Conservation (phyloP, 2,797 vertebrate species). For the Girardinus metallicus region DNA sequence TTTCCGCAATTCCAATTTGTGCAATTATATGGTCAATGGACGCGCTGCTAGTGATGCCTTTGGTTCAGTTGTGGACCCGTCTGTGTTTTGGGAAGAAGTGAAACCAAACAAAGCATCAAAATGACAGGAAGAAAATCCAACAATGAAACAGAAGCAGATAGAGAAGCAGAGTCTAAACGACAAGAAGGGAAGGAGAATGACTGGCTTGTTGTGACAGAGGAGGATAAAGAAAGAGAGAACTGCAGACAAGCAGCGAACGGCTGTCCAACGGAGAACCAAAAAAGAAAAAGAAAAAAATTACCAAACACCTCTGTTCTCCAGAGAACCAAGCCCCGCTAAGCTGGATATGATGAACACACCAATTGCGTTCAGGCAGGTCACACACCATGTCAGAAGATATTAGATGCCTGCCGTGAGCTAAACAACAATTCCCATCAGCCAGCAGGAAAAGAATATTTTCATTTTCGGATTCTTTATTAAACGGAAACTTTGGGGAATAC, state of each 20-base stretch:
- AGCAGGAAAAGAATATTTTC: slow-evolving; percentile 99
- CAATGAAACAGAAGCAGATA: slow-evolving; percentile 36
- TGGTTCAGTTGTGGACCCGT: slow-evolving; percentile 52
- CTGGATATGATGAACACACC: slow-evolving; percentile 99
- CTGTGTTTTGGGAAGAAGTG: slow-evolving; percentile 36
- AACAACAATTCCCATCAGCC: slow-evolving; percentile 99
- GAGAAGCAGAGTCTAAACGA: slow-evolving; percentile 45
- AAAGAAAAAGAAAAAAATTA: slow-evolving; percentile 54
- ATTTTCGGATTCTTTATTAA: slow-evolving; percentile 98
- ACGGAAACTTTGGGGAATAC: slow-evolving; percentile 98
- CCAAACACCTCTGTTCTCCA: slow-evolving; percentile 80
- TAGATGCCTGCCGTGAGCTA: slow-evolving; percentile 94
- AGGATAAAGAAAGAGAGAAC: slow-evolving; percentile 14
- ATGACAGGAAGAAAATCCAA: slow-evolving; percentile 34
- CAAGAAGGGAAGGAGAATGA: slow-evolving; percentile 22
- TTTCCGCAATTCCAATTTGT: no score
- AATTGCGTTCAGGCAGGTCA: slow-evolving; percentile 98
- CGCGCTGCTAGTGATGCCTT: not conserved
- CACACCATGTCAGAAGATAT: slow-evolving; percentile 97
- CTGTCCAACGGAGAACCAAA: slow-evolving; percentile 42
- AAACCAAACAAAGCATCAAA: slow-evolving; percentile 38
- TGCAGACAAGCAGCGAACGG: slow-evolving; percentile 41
- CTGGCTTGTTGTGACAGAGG: slow-evolving; percentile 29
- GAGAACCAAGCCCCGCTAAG: slow-evolving; percentile 90
- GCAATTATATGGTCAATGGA: no score